phyloP scores from a whole-genome alignment of 2,113 vertebrate species.

The Butorides virescens region DNA sequence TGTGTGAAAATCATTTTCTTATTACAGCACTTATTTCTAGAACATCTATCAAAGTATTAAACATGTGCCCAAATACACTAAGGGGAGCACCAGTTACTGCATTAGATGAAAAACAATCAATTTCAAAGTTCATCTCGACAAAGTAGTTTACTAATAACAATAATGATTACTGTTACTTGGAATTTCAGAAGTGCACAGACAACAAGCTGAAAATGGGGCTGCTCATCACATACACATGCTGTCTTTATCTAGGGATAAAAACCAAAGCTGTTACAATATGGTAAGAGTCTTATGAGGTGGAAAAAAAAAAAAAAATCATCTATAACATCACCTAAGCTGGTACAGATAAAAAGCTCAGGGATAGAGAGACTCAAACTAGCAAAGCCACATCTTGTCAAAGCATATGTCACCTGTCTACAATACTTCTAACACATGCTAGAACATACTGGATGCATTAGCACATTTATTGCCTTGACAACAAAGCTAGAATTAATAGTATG shows the following conservation, averaged over 20 bases:
- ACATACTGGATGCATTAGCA: constrained; percentile 45
- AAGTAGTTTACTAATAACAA: not conserved
- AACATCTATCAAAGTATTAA: not conserved
- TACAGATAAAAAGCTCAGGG: constrained; percentile 23
- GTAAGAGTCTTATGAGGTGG: not conserved
- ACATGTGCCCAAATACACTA: not conserved
- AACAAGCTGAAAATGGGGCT: not conserved
- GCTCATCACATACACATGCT: not conserved
- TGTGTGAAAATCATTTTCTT: not conserved
- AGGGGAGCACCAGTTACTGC: not conserved
- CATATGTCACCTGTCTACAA: constrained; percentile 30
- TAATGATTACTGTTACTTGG: not conserved
- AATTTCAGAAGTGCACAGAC: not conserved
- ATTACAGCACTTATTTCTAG: not conserved
- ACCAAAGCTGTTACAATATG: not conserved
- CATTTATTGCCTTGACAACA: constrained; percentile 56
- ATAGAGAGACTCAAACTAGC: constrained; percentile 8
- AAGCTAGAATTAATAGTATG: constrained; percentile 33
- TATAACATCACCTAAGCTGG: not conserved
- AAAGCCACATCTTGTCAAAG: constrained; percentile 45
- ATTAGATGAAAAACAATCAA: not conserved
- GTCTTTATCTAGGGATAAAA: not conserved
- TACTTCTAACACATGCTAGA: constrained; percentile 46
- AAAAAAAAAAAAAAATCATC: not conserved
- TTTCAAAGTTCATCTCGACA: not conserved